Conservation (phyloP, 2,888 invertebrate genomes). For the Drosophila silvestris region DNA sequence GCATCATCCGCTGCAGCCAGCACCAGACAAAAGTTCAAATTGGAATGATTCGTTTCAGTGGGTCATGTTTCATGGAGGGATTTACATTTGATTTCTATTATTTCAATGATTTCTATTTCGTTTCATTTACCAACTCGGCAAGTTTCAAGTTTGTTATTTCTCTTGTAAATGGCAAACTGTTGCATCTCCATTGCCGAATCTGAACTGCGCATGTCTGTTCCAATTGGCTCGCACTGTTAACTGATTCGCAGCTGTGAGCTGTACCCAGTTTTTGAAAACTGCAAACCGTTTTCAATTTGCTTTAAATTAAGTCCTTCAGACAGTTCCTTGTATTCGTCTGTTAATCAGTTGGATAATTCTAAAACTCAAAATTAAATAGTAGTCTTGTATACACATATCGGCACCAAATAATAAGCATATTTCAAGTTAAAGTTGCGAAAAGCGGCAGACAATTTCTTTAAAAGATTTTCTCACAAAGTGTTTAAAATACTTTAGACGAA, state of each 20-base stretch:
- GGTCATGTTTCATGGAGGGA: neutral
- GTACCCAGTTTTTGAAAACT: slow-evolving; percentile 64
- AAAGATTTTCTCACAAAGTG: neutral
- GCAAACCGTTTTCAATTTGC: neutral
- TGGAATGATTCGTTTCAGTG: slow-evolving; percentile 28
- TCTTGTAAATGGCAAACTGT: slow-evolving; percentile 66
- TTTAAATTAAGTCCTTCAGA: neutral
- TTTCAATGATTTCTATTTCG: slow-evolving; percentile 11
- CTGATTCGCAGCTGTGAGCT: slow-evolving; percentile 52
- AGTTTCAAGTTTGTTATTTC: slow-evolving; percentile 10
- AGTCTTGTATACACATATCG: neutral
- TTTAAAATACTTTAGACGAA: neutral
- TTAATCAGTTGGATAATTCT: neutral
- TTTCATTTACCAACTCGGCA: slow-evolving; percentile 15
- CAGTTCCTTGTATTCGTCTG: neutral
- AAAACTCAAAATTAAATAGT: neutral
- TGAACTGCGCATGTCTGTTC: slow-evolving; percentile 65
- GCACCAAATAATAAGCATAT: neutral
- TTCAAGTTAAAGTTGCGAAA: neutral
- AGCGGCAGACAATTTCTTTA: neutral
- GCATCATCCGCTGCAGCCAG: slow-evolving; percentile 38
- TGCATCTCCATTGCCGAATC: slow-evolving; percentile 38
- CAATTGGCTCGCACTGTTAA: slow-evolving; percentile 57
- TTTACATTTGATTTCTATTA: neutral
- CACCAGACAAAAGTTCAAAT: slow-evolving; percentile 22